Base-by-base conservation (phyloP, 2,113 vertebrate species). In the Alethe castanea region DNA sequence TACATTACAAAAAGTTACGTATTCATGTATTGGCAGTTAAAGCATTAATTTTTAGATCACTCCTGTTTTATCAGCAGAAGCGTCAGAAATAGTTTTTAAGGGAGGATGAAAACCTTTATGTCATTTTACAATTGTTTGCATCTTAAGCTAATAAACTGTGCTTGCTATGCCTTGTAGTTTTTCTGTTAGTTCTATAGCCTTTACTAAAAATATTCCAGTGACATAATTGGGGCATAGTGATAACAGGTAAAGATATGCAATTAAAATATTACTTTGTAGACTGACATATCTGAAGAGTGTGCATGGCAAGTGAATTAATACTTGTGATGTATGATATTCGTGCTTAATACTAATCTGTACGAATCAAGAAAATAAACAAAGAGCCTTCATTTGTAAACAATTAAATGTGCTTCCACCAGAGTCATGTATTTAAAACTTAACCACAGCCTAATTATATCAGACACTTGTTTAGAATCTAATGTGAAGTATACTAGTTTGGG, bases 221-320 rank as follows among this genome's bases (percentile, higher is more conserved):
- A 92, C 87, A 95, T 94, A 97, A 97, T 94, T 96, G 91, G 94
- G 86, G n/a, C 91, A 91, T 90, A 78, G 61, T 96, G 94, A 47
- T 96, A 97, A 93, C 82, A 96, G 78, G 71, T 95, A 91, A 94
- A 97, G 85, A 94, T 95, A 81, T 64, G 44, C 91, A 97, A 80
- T 96, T 96, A 97, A 97, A 96, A 92, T 97, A 87, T 73, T 96
- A 76, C 61, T 92, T 50, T 94, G 84, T 85, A 95, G 92, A 96
- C 82, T 96, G 95, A 96, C 94, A 97, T 83, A 95, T 96, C 94
- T 97, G 95, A 91, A 79, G 61, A 94, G 72, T 80, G 91, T 89
- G 44, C 70, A 53, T 95, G 92, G 77, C 93, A 97, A 90, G 67
- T 92, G 81, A 92, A 70, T 95, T 84, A 71, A 52, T 84, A 84